Evolutionary conservation across 1,140 invertebrate genomes (phyloP).

Genomic region (Wasmannia auropunctata): DNA sequence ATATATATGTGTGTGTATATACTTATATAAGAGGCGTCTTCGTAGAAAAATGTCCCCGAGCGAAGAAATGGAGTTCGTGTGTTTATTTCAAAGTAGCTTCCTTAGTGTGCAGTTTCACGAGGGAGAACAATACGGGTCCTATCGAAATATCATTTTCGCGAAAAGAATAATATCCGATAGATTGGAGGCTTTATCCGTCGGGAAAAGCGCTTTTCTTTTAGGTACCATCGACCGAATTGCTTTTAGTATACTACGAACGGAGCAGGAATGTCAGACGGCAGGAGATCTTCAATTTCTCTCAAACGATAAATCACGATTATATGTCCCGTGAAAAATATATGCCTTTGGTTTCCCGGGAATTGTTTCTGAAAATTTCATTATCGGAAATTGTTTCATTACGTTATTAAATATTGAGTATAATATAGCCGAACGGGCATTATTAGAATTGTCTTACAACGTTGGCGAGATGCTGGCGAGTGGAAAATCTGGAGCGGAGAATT

Average conservation of each 20-base stretch:
- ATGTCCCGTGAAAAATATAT: slow-evolving; percentile 19
- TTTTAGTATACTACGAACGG: slow-evolving; percentile 31
- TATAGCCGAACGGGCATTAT: background rate
- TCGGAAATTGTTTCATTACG: background rate
- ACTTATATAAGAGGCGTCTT: slow-evolving; percentile 19
- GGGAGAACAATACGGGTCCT: slow-evolving; percentile 18
- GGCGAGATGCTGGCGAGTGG: background rate
- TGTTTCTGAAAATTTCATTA: slow-evolving; percentile 4
- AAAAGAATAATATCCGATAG: slow-evolving; percentile 43
- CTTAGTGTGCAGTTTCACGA: slow-evolving; percentile 28
- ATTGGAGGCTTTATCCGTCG: slow-evolving; percentile 32
- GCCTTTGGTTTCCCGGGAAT: background rate
- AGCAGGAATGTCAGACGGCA: slow-evolving; percentile 6
- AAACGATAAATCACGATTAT: slow-evolving; percentile 33
- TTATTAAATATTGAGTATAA: slow-evolving; percentile 8
- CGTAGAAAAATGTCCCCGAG: slow-evolving; percentile 35
- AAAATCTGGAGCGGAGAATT: slow-evolving; percentile 17
- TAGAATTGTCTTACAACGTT: background rate
- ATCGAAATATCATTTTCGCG: slow-evolving; percentile 58
- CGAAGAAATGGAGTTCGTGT: slow-evolving; percentile 41
- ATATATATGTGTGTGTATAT: background rate
- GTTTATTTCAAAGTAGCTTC: slow-evolving; percentile 52
- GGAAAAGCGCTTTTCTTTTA: slow-evolving; percentile 39
- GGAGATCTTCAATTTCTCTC: slow-evolving; percentile 34
- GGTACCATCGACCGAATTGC: slow-evolving; percentile 34